Evolutionary conservation across 2,113 vertebrate species (phyloP).

Genomic region (Heterotilapia buettikoferi): DNA sequence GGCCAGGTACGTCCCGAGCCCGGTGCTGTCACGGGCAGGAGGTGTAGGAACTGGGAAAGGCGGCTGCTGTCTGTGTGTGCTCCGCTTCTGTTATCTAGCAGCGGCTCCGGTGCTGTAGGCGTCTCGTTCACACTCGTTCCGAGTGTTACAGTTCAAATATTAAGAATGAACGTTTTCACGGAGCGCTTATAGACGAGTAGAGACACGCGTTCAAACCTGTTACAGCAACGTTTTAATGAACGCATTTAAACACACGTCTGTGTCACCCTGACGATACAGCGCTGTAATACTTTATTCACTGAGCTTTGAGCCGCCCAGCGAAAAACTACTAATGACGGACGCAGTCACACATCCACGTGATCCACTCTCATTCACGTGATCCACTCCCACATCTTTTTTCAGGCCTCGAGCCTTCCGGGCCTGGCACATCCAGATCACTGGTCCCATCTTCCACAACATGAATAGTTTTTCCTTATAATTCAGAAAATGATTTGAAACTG

Average conservation of each 20-base stretch:
- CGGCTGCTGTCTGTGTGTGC: not conserved
- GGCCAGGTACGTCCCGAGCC: not conserved
- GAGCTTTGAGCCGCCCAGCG: not conserved
- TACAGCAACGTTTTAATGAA: not conserved
- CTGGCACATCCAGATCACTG: not conserved
- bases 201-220: not conserved
- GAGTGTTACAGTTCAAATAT: not conserved
- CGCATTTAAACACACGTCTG: not conserved
- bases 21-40: not conserved
- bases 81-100: fast-evolving
- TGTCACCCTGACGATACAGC: not conserved
- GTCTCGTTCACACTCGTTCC: not conserved
- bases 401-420: not conserved
- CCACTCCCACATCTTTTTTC: not conserved
- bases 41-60: not conserved
- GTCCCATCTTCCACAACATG: not conserved
- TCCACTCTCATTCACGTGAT: fast-evolving
- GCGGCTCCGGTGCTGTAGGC: fast-evolving
- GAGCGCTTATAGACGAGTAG: not conserved
- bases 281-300: fast-evolving
- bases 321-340: not conserved
- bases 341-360: not conserved
- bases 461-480: not conserved
- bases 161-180: fast-evolving
- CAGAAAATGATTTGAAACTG: not conserved